Base-by-base conservation (phyloP, 2,888 invertebrate species). In the Fragum whitleyi region DNA sequence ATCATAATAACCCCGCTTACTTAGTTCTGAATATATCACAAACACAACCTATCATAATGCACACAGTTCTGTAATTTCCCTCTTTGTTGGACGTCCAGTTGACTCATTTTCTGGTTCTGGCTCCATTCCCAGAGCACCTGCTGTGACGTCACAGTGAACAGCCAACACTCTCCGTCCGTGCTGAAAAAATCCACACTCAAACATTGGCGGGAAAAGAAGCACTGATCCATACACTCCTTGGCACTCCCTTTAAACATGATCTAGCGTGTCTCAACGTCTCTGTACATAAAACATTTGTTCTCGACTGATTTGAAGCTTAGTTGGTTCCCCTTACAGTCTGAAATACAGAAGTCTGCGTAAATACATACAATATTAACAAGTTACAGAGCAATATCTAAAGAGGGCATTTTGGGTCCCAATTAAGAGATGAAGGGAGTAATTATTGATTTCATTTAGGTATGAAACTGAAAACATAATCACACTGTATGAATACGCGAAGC, bases 91-190 rank as follows among this genome's bases (percentile, higher is more conserved):
- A 42, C 65, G 39, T 65, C 42, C 0, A 65, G 65, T 26, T 42
- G 39, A 23, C 65, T 42, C 42, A 65, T 39, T 16, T 65, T 65
- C 26, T 65, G 65, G 23, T 26, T 65, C 3, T 42, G 42, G 42
- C 19, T 65, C 42, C 42, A 65, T n/a, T 65, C 65, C 42, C 23
- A 65, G 23, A 65, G 65, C 42, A 65, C 65, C 29, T 39, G 19
- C 23, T 23, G 23, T 53, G 70, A 55, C 70, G 55, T 70, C 55
- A 55, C 70, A 16, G 70, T 55, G 23, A 70, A 70, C 14, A 70
- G 21, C 70, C 55, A 55, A 19, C 70, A 70, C 26, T 70, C 70
- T 14, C 70, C 70, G 23, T 70, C 55, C 2, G n/a, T 23, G 21
- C 2, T 5, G 36, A 32, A 53, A 23, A 70, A 70, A 29, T 70